These are phyloP conservation scores for Toxonevra muliebris DNA, from an alignment of 2,888 invertebrate genomes.

Conservation along the genomic window DNA sequence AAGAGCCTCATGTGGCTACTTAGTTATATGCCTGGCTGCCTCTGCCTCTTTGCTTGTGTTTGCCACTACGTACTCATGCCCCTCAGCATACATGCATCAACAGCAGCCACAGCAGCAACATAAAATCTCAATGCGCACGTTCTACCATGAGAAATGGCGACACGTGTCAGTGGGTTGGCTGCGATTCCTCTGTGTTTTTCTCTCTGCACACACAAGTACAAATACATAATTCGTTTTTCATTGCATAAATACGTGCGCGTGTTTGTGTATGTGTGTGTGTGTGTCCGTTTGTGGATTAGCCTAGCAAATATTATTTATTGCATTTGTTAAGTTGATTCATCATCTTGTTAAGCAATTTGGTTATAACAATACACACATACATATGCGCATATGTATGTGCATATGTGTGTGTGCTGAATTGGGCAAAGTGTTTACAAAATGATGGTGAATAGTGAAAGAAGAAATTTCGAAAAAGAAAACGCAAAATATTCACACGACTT, in stretches of 20 bases:
- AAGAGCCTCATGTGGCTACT: conserved; percentile 16
- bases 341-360: conserved; percentile 54
- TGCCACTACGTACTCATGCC: too few relatives aligned
- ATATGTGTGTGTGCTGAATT: not conserved
- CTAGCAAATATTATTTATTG: conserved; percentile 58
- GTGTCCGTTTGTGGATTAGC: conserved; percentile 46
- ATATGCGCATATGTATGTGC: not conserved
- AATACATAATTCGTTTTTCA: conserved; percentile 6
- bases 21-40: not conserved
- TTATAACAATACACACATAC: conserved; percentile 1
- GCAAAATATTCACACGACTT: conserved; percentile 27
- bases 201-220: conserved; percentile 7
- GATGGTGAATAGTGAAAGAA: conserved; percentile 5
- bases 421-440: not conserved
- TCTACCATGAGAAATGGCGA: conserved; percentile 49
- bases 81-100: conserved; percentile 1
- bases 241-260: conserved; percentile 8
- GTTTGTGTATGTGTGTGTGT: conserved; percentile 39
- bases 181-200: conserved; percentile 12
- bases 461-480: conserved; percentile 17
- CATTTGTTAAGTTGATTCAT: conserved; percentile 52
- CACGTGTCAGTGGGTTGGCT: conserved; percentile 48
- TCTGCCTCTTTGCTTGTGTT: conserved; percentile 24
- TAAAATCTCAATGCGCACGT: conserved; percentile 18
- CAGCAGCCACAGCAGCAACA: conserved; percentile 42